Base-by-base conservation (phyloP, 2,113 vertebrate species). In the Circaetus cinerascens region DNA sequence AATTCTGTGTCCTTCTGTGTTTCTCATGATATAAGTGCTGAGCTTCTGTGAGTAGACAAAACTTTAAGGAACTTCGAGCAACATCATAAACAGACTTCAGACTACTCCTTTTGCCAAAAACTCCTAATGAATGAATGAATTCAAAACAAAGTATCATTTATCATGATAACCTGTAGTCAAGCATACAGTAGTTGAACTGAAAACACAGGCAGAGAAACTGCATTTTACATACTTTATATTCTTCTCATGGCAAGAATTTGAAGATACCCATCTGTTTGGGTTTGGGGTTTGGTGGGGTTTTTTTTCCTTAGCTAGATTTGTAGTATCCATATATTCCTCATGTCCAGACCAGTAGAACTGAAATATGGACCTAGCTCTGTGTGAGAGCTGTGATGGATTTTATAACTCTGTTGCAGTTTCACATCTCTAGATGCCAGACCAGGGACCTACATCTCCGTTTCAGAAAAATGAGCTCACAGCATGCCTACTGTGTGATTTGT, bases 301-400 rank as follows among this genome's bases (percentile, higher is more conserved):
- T 43, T 21, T 8, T 9, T 13, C 20, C 15, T 59, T 67, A 60
- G 27, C 34, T 92, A 50, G 59, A 88, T 53, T 73, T 84, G 67
- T 89, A 32, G 29, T 45, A 73, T 55, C 59, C 68, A 45, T 76
- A 56, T 95, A 93, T 90, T 95, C 41, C 51, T 91, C 79, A 19
- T 38, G 29, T 92, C 63, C 72, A 64, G 46, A 66, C 29, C 51
- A 45, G 50, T 40, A 80, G 86, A 77, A 88, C 82, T 95, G 86
- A 95, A 93, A 87, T 91, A 90, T 2, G 43, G 53, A 46, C 46
- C 50, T 86, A 63, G 74, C 69, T 91, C 27, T 46, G 57, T 59
- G 59, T 67, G 55, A 92, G 72, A 81, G 22, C 62, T 68, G n/a
- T 90, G 76, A 71, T 64, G 34, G 67, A 80, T 95, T 93, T 95